phyloP scores from a whole-genome alignment of 2,797 vertebrate species.

The Spizella passerina region DNA sequence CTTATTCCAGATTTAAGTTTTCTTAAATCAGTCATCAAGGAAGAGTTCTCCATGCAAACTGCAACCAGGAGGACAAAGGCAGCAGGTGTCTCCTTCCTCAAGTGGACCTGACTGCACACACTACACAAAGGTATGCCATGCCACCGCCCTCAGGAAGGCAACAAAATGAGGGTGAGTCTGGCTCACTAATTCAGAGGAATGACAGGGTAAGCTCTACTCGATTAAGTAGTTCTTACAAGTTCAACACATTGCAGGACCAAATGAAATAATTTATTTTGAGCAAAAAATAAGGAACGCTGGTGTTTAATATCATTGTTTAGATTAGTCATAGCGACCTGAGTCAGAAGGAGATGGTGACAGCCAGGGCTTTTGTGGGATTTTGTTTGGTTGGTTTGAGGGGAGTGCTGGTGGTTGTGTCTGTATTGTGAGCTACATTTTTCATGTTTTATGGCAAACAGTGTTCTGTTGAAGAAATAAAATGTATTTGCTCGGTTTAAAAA shows the following conservation, averaged over 20 bases:
- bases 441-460: background rate
- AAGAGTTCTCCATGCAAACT: background rate
- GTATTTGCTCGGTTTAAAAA: background rate
- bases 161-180: background rate
- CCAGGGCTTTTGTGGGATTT: background rate
- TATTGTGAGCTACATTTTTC: background rate
- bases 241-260: background rate
- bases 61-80: background rate
- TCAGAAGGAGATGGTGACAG: background rate
- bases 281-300: background rate
- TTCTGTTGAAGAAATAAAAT: background rate
- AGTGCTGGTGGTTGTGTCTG: no score
- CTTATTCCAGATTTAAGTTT: background rate
- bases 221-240: background rate
- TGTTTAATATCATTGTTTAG: background rate
- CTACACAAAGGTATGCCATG: background rate
- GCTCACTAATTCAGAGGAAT: background rate
- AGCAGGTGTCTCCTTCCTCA: background rate
- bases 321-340: background rate
- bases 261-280: background rate
- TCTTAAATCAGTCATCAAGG: background rate
- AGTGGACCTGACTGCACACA: no score
- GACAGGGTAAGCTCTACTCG: background rate
- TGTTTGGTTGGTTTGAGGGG: fast-evolving
- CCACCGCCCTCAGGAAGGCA: fast-evolving